These are phyloP conservation scores for Phoeniculus purpureus DNA, from an alignment of 2,797 vertebrate species.

Conservation along the genomic window DNA sequence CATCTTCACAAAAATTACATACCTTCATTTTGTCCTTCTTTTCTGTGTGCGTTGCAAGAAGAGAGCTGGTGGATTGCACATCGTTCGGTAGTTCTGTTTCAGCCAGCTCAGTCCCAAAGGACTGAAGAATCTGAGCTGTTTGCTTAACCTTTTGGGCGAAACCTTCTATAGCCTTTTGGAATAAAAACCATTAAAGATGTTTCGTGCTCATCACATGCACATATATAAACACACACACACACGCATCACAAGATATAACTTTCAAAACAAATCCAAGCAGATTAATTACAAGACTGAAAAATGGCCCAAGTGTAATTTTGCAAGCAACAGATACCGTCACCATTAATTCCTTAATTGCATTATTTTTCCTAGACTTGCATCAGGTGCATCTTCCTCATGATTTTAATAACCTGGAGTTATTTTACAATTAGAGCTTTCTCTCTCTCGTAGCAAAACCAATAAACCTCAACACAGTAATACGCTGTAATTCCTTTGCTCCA, in stretches of 20 bases:
- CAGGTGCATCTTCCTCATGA: neutral
- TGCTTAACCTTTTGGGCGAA: constrained; percentile 96
- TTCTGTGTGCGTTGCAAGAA: constrained; percentile 86
- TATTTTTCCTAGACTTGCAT: constrained; percentile 20
- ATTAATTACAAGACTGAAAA: constrained; percentile 19
- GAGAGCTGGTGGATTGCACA: constrained; percentile 85
- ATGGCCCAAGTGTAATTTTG: neutral
- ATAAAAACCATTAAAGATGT: constrained; percentile 35
- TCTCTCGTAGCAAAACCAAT: neutral
- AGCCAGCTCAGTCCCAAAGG: constrained; percentile 93
- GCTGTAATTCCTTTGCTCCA: neutral
- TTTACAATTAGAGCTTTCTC: constrained; percentile 20
- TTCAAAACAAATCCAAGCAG: neutral
- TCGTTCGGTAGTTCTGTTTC: constrained; percentile 96
- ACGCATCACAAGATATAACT: neutral
- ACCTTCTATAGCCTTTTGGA: constrained; percentile 84
- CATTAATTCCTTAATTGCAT: constrained; percentile 44
- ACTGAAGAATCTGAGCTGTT: constrained; percentile 92
- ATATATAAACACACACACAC: constrained; percentile 6
- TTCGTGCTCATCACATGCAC: neutral
- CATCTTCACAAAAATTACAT: neutral
- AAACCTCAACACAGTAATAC: constrained; percentile 13
- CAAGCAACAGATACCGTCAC: constrained; percentile 53
- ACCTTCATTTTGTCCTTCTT: constrained; percentile 95
- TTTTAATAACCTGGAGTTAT: constrained; percentile 4